Evolutionary conservation across 2,113 vertebrate genomes (phyloP).

Genomic region (Triplophysa tibetana): DNA sequence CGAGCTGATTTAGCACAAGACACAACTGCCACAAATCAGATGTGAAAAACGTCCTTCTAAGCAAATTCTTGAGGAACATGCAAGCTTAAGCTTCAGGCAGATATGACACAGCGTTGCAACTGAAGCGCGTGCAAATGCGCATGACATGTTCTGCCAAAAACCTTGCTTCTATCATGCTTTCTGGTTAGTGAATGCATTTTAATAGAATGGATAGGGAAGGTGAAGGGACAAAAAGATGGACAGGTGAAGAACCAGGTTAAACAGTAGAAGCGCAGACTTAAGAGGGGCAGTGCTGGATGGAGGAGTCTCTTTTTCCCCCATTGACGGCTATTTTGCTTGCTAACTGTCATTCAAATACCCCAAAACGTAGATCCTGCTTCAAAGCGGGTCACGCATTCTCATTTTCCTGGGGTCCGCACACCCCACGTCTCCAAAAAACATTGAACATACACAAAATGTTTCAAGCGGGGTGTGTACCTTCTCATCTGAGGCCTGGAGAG

Average conservation of each 20-base stretch:
- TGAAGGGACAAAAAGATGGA: background rate
- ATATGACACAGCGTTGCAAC: background rate
- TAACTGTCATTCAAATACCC: conserved; percentile 15
- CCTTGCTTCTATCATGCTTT: background rate
- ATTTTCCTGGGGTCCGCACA: background rate
- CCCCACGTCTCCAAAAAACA: background rate
- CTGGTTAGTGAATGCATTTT: background rate
- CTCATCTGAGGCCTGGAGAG: conserved; percentile 83
- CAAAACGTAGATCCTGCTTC: background rate
- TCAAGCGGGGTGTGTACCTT: conserved; percentile 75
- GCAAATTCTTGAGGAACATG: background rate
- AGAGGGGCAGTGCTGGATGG: conserved; percentile 29
- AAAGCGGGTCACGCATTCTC: background rate
- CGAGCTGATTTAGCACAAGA: background rate
- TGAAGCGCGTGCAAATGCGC: conserved; percentile 2
- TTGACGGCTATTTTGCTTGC: background rate
- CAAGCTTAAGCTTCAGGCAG: background rate
- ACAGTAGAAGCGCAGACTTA: conserved; percentile 33
- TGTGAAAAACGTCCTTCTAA: background rate
- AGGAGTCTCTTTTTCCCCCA: background rate
- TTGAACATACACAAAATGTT: conserved; percentile 30
- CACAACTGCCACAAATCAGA: background rate
- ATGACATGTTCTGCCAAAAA: background rate
- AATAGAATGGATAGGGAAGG: too few species aligned
- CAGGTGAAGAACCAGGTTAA: background rate